These are phyloP conservation scores for Allophyes oxyacanthae DNA, from an alignment of 2,888 invertebrate species.

Conservation along the genomic window DNA sequence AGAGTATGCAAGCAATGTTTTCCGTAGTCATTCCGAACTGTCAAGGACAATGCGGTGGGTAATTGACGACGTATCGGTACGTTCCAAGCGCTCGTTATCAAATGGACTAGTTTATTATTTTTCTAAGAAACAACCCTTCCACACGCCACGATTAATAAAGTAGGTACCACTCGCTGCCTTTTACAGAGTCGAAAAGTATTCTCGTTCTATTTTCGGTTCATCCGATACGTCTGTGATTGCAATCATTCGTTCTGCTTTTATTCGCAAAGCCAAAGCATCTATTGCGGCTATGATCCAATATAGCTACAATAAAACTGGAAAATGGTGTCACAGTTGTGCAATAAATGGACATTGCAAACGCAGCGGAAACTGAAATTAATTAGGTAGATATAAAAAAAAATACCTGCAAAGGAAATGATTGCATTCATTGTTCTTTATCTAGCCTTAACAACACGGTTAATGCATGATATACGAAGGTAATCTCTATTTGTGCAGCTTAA, in stretches of 20 bases:
- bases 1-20: conserved; percentile 60
- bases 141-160: conserved; percentile 21
- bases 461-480: conserved; percentile 28
- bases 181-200: conserved; percentile 13
- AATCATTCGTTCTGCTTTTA: conserved; percentile 42
- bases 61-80: conserved; percentile 43
- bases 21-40: conserved; percentile 58
- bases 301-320: conserved; percentile 29
- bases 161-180: conserved; percentile 9
- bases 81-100: conserved; percentile 19
- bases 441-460: conserved; percentile 15
- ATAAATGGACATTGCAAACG: conserved; percentile 13
- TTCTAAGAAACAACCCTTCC: conserved; percentile 19
- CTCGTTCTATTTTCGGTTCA: conserved; percentile 28
- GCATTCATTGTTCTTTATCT: conserved; percentile 8
- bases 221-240: conserved; percentile 39
- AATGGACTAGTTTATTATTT: conserved; percentile 26
- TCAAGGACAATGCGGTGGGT: conserved; percentile 53
- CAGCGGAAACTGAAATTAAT: conserved; percentile 31
- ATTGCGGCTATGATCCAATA: conserved; percentile 37
- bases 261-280: conserved; percentile 21
- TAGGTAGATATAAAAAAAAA: conserved; percentile 7
- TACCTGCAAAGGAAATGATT: conserved; percentile 19
- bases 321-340: conserved; percentile 17
- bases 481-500: conserved; percentile 36